Percentiles rank a stretch among this genome's conserved stretches.
Evolutionary conservation across 2,888 invertebrate genomes (phyloP).

Genomic region (Leucophenga montana): DNA sequence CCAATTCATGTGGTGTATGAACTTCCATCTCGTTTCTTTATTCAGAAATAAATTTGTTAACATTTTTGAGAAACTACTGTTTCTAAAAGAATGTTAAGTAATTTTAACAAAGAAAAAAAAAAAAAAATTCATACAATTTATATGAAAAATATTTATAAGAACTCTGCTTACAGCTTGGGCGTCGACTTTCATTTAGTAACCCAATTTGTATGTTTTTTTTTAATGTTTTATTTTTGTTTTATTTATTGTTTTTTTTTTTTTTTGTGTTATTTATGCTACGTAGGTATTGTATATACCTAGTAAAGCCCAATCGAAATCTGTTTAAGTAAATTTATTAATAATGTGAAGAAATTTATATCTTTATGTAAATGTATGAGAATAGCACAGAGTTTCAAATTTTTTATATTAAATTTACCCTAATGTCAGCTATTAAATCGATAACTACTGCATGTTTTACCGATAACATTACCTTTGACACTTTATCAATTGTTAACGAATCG

Average conservation of each 20-base stretch:
- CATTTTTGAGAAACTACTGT: slow-evolving; percentile 38
- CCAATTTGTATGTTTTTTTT: not conserved
- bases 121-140: not conserved
- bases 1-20: not conserved
- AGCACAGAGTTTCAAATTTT: too few species aligned
- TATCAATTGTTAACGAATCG: too few species aligned
- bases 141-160: slow-evolving; percentile 32
- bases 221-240: not conserved
- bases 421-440: too few species aligned
- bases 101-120: not conserved
- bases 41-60: slow-evolving; percentile 61
- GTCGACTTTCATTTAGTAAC: not conserved
- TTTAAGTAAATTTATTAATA: too few species aligned
- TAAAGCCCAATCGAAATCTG: too few species aligned
- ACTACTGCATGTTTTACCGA: too few species aligned
- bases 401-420: too few species aligned
- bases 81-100: not conserved
- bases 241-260: not conserved
- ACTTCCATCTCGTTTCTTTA: slow-evolving; percentile 3
- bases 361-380: too few species aligned
- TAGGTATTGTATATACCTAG: not conserved
- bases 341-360: too few species aligned
- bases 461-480: too few species aligned
- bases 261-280: not conserved
- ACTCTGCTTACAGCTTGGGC: not conserved